Percentiles rank a stretch among this genome's conserved stretches.
Evolutionary conservation across 2,797 vertebrate genomes (phyloP).

Genomic region (Micromesistius poutassou): DNA sequence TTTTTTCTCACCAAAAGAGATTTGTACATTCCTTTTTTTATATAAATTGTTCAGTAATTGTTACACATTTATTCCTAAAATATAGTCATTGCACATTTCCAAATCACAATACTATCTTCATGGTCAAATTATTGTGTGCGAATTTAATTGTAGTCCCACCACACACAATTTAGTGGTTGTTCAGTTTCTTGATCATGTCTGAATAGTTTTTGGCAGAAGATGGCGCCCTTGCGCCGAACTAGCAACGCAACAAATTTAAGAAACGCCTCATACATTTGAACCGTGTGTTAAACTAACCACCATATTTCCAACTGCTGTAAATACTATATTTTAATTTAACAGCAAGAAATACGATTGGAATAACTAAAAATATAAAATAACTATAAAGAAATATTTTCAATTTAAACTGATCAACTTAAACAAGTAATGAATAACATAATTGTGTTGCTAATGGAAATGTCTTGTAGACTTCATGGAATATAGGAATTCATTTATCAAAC

Average conservation of each 20-base stretch:
- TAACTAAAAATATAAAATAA: neutral
- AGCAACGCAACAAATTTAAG: constrained; percentile 50
- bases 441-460: neutral
- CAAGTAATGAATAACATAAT: neutral
- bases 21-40: no score
- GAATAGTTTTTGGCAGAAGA: neutral
- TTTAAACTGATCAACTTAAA: neutral
- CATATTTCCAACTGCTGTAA: neutral
- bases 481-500: constrained; percentile 6
- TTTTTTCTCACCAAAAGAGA: neutral
- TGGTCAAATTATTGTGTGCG: neutral
- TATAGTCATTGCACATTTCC: neutral
- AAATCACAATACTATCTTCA: neutral
- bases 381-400: neutral
- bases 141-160: neutral
- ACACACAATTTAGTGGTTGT: neutral
- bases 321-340: neutral
- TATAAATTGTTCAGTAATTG: neutral
- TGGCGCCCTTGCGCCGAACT: neutral
- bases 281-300: constrained; percentile 3
- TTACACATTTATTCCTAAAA: neutral
- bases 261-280: constrained; percentile 51
- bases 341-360: neutral
- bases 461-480: neutral
- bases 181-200: neutral